A percentile compares a stretch with the other conserved stretches of the same genome.
phyloP scores from a whole-genome alignment of 2,888 invertebrate genomes.

The Pseudococcus jackbeardsleyi region DNA sequence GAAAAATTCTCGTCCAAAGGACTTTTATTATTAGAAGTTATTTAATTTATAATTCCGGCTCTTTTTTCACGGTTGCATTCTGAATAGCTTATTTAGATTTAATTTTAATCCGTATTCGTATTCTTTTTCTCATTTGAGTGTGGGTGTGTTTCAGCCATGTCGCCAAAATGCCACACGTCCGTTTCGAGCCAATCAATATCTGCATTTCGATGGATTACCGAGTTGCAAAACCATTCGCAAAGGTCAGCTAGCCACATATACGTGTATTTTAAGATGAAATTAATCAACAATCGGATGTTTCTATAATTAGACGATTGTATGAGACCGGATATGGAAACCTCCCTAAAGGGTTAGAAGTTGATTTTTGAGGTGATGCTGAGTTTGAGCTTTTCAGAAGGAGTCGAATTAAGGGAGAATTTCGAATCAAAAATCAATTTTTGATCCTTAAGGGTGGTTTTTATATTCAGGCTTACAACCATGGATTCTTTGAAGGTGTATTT shows the following conservation, averaged over 20 bases:
- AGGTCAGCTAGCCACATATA: not conserved
- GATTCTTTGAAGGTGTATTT: too few relatives aligned
- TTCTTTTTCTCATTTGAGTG: not conserved
- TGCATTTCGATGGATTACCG: constrained; percentile 27
- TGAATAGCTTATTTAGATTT: not conserved
- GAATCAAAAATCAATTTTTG: too few relatives aligned
- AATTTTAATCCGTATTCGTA: not conserved
- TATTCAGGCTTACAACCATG: too few relatives aligned
- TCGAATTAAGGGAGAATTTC: too few relatives aligned
- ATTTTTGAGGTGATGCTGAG: too few relatives aligned
- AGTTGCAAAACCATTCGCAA: constrained; percentile 8
- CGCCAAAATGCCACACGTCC: not conserved
- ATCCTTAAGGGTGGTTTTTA: too few relatives aligned
- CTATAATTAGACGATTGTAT: too few relatives aligned
- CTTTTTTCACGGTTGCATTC: not conserved
- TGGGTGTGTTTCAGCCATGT: not conserved
- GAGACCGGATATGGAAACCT: too few relatives aligned
- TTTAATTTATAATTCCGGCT: not conserved
- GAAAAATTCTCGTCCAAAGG: not conserved
- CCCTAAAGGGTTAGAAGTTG: too few relatives aligned
- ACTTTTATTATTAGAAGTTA: not conserved
- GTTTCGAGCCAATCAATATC: not conserved
- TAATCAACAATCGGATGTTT: too few relatives aligned
- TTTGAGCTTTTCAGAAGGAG: too few relatives aligned
- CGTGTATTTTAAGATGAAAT: too few relatives aligned